These are phyloP conservation scores for Tragelaphus imberbis DNA, from an alignment of 2,113 vertebrate species.

Conservation along the genomic window DNA sequence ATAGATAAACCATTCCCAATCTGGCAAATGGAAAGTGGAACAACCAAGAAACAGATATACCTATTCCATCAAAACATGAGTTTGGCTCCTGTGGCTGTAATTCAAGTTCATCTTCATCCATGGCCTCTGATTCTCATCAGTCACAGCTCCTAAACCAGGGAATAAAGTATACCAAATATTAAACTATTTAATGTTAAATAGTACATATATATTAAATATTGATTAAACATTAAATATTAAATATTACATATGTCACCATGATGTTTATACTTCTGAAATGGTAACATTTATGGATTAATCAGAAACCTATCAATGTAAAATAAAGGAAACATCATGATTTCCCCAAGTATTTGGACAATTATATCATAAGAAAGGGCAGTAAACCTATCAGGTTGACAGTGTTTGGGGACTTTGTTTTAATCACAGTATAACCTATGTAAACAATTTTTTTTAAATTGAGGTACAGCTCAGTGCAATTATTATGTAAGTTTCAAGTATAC, in stretches of 20 bases:
- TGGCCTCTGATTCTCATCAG: constrained; percentile 94
- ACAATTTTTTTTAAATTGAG: background rate
- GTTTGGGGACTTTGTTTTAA: background rate
- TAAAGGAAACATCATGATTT: background rate
- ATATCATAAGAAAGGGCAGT: background rate
- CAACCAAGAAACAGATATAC: constrained; percentile 76
- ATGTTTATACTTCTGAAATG: background rate
- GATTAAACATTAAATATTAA: no score
- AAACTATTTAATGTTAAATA: background rate
- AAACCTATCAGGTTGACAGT: background rate
- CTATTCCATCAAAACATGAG: constrained; percentile 92
- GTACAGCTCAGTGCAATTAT: background rate
- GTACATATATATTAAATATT: no score
- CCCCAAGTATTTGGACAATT: background rate
- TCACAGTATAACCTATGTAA: background rate
- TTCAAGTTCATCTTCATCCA: constrained; percentile 97
- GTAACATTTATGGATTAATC: background rate
- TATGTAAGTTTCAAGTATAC: background rate
- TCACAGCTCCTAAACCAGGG: constrained; percentile 70
- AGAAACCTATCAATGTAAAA: background rate
- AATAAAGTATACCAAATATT: constrained; percentile 51
- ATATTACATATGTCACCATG: background rate
- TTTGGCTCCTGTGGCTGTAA: constrained; percentile 92
- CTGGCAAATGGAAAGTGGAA: background rate
- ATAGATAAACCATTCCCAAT: background rate